Evolutionary conservation across 2,888 invertebrate species (phyloP), one percentile per base, ranked within the genome.

Genomic region (Cantharis flavilabris): DNA sequence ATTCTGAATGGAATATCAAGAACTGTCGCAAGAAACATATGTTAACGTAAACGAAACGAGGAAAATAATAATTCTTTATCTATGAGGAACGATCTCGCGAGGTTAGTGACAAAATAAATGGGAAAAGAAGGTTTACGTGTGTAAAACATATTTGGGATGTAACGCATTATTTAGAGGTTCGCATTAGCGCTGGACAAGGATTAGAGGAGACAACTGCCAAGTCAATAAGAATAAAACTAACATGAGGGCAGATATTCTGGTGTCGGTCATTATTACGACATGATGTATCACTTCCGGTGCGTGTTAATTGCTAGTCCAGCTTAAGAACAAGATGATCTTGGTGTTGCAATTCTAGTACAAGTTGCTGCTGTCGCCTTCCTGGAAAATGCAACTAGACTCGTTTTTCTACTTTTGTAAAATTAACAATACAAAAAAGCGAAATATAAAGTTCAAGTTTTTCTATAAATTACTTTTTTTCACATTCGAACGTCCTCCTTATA

Each of bases 261-360:
- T 86, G 87, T 86, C 86, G 87, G 87, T 87, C 87, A 87, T 88
- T 87, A 88, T 88, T 87, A 87, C 86, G 84, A 85, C 87, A 87
- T 88, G 88, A 88, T 87, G 84, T 87, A 88, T 88, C 87, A 86
- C 86, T 88, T 88, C 88, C 88, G 87, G 87, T 86, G 86, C 84
- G 85, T 84, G 86, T 87, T 87, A 87, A 87, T 87, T 87, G 86
- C 86, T 85, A 83, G 84, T 82, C 85, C 85, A 83, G 84, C 83
- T 67, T 78, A 79, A 84, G 85, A 85, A 86, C 86, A 86, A 85
- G 84, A 83, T 72, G 30, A 83, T 67, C 26, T 83, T 75, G 82
- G 83, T 83, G 71, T 78, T 64, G 72, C 72, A 72, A 78, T 76
- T 76, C 73, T 73, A 30, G 69, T 70, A 23, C 65, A 67, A 67